These are phyloP conservation scores for Danio albolineatus DNA, from an alignment of 2,797 vertebrate genomes.

Conservation along the genomic window DNA sequence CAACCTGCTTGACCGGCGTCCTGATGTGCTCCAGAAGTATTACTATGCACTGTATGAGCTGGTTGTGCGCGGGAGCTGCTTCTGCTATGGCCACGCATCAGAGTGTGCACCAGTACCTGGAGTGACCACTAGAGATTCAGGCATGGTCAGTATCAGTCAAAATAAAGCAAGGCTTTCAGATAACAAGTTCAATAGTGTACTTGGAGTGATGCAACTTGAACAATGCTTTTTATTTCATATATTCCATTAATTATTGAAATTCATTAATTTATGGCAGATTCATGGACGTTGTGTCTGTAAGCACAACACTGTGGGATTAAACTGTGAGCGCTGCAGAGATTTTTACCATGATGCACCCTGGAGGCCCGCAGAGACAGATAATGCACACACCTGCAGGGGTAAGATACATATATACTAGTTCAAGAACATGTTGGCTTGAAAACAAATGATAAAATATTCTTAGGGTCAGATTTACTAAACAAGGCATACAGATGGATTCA, in stretches of 20 bases:
- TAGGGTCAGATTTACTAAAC: too few relatives aligned
- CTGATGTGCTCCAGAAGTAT: constrained; percentile 89
- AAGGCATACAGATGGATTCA: too few relatives aligned
- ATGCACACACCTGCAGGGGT: constrained; percentile 85
- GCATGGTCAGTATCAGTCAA: constrained; percentile 76
- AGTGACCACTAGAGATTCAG: constrained; percentile 63
- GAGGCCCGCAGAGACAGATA: constrained; percentile 82
- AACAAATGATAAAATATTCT: neutral
- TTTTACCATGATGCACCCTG: constrained; percentile 87
- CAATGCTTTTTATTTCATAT: neutral
- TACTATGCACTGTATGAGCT: constrained; percentile 94
- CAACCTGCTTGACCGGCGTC: constrained; percentile 82
- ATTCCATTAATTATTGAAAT: neutral
- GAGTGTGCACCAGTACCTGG: constrained; percentile 82
- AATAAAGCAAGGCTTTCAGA: neutral
- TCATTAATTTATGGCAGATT: constrained; percentile 77
- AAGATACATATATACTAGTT: constrained; percentile 15
- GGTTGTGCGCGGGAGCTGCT: constrained; percentile 92
- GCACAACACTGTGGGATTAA: constrained; percentile 86
- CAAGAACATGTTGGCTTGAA: neutral
- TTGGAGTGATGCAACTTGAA: neutral
- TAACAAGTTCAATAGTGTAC: neutral
- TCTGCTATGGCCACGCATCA: constrained; percentile 88
- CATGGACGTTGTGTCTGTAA: constrained; percentile 87
- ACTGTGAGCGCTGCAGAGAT: constrained; percentile 84